Percentiles rank a stretch among this genome's conserved stretches.
phyloP scores from a whole-genome alignment of 2,888 invertebrate species.

The Megamerina dolium region DNA sequence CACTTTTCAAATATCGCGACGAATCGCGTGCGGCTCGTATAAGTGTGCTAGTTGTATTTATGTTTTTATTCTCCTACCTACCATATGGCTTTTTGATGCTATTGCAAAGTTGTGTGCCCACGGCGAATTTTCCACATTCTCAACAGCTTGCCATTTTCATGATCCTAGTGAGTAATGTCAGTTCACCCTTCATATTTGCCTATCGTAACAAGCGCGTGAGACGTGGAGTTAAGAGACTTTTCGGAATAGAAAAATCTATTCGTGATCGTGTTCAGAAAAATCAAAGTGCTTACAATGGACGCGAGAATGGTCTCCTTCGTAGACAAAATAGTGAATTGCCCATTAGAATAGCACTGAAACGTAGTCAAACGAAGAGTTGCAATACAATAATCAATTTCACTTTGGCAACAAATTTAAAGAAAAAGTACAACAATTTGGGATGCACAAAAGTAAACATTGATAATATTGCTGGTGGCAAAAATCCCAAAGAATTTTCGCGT shows the following conservation, averaged over 20 bases:
- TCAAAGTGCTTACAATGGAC: constrained; percentile 38
- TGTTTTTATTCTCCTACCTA: constrained; percentile 49
- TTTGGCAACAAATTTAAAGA: no score
- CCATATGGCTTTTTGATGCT: constrained; percentile 47
- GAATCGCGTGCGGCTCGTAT: constrained; percentile 86
- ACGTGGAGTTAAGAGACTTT: constrained; percentile 46
- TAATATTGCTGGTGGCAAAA: no score
- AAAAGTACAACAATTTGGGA: no score
- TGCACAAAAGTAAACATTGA: no score
- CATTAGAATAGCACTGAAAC: no score
- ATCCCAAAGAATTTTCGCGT: no score
- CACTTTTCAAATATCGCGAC: constrained; percentile 77
- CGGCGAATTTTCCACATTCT: constrained; percentile 43
- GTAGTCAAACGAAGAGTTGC: no score
- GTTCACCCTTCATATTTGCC: constrained; percentile 49
- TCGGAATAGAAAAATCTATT: constrained; percentile 39
- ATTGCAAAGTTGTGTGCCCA: constrained; percentile 41
- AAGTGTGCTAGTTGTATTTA: constrained; percentile 55
- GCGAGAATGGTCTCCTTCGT: constrained; percentile 27
- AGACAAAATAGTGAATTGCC: no score
- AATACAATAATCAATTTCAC: no score
- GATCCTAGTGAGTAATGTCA: constrained; percentile 46
- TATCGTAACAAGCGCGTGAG: constrained; percentile 50
- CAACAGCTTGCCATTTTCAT: constrained; percentile 46
- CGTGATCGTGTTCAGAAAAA: constrained; percentile 36